A percentile compares a stretch with the other conserved stretches of the same genome.
phyloP scores from a whole-genome alignment of 2,888 invertebrate genomes.

The Thera obeliscata region DNA sequence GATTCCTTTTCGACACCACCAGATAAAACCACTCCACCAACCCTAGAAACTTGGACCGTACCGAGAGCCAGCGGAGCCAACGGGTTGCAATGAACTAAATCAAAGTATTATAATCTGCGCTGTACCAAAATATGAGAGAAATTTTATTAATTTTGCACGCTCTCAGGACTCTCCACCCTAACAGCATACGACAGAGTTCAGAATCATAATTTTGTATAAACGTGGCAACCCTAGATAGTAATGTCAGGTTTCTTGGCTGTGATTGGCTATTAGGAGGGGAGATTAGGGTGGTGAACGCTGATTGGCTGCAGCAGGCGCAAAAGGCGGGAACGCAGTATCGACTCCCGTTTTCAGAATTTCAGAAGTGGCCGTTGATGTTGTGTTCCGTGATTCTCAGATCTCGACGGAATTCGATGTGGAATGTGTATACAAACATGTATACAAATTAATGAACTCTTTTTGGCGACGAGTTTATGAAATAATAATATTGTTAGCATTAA shows the following conservation, averaged over 20 bases:
- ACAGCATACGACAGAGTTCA: neutral
- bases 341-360: slow-evolving; percentile 55
- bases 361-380: slow-evolving; percentile 16
- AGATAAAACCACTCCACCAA: slow-evolving; percentile 49
- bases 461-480: too few species aligned
- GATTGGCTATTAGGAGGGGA: slow-evolving; percentile 67
- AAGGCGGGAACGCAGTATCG: slow-evolving; percentile 63
- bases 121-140: slow-evolving; percentile 54
- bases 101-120: slow-evolving; percentile 64
- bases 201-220: slow-evolving; percentile 33
- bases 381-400: neutral
- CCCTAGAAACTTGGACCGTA: slow-evolving; percentile 39
- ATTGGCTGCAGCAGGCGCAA: slow-evolving; percentile 72
- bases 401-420: neutral
- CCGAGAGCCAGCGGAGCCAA: slow-evolving; percentile 34
- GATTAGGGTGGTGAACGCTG: slow-evolving; percentile 54
- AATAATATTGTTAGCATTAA: too few species aligned
- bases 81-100: slow-evolving; percentile 65
- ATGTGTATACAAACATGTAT: too few species aligned
- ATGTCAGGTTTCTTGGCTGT: slow-evolving; percentile 67
- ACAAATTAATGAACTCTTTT: too few species aligned
- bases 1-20: slow-evolving; percentile 66
- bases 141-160: slow-evolving; percentile 59
- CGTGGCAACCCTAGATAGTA: slow-evolving; percentile 55
- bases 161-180: slow-evolving; percentile 43